A percentile compares a stretch with the other conserved stretches of the same genome.
These are phyloP conservation scores for Eulemur mongoz DNA, from an alignment of 2,797 vertebrate species.

Conservation along the genomic window DNA sequence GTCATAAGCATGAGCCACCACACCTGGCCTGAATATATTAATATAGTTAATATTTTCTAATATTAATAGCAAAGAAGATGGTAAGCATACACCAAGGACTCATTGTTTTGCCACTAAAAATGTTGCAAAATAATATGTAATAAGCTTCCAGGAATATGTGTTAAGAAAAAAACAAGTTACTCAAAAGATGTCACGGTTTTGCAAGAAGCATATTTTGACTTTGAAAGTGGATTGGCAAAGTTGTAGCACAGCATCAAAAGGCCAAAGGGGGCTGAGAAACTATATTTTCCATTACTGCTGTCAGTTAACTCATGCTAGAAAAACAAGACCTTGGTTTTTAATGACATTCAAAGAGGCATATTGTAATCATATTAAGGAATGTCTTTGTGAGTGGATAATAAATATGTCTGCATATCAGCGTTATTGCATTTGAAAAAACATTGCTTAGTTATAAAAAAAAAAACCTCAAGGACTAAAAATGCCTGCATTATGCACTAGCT, in stretches of 20 bases:
- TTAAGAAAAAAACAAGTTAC: constrained; percentile 49
- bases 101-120: constrained; percentile 63
- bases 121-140: constrained; percentile 53
- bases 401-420: constrained; percentile 58
- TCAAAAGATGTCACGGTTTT: constrained; percentile 32
- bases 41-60: constrained; percentile 34
- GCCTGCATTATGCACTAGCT: constrained; percentile 26
- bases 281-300: constrained; percentile 35
- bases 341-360: constrained; percentile 51
- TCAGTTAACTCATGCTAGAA: constrained; percentile 34
- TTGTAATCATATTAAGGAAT: constrained; percentile 51
- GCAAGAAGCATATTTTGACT: neutral
- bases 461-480: constrained; percentile 64
- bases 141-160: constrained; percentile 42
- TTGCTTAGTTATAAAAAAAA: constrained; percentile 21
- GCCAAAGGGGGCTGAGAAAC: constrained; percentile 34
- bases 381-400: constrained; percentile 60
- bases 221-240: constrained; percentile 11
- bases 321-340: constrained; percentile 61
- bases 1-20: neutral
- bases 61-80: constrained; percentile 38
- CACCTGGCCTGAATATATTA: constrained; percentile 3
- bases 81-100: constrained; percentile 44
- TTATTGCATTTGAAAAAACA: constrained; percentile 52
- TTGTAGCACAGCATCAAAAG: constrained; percentile 31